Evolutionary conservation across 2,797 vertebrate genomes (phyloP).

Genomic region (Microctenopoma steveboyesi): DNA sequence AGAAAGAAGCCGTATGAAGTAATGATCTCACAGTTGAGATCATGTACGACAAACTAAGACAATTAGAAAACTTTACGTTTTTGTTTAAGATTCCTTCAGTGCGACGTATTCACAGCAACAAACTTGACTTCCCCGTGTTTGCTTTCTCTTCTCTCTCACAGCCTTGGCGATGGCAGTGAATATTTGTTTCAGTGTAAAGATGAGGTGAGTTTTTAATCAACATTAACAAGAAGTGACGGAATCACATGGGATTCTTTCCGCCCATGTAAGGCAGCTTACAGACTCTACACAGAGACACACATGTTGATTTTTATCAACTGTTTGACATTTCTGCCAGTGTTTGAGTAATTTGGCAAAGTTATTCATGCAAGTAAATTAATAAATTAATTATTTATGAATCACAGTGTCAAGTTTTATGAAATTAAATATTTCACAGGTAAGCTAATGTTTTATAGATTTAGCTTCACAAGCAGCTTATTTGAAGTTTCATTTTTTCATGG

Average conservation of each 20-base stretch:
- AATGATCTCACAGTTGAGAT: neutral
- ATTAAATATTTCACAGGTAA: conserved; percentile 1
- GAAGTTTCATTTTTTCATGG: conserved; percentile 14
- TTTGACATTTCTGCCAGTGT: neutral
- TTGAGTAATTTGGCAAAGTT: conserved; percentile 3
- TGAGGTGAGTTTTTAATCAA: conserved; percentile 84
- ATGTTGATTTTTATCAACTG: neutral
- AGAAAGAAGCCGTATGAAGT: neutral
- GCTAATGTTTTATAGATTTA: conserved; percentile 9
- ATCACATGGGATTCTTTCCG: conserved; percentile 4
- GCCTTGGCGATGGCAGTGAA: conserved; percentile 91
- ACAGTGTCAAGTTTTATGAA: neutral
- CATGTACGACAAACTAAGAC: no score
- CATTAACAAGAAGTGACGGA: neutral
- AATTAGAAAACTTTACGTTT: no score
- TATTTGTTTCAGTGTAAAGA: conserved; percentile 99
- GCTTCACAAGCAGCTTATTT: conserved; percentile 15
- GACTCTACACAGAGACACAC: neutral
- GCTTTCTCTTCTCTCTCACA: conserved; percentile 65
- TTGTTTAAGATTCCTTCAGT: neutral
- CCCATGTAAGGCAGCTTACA: neutral
- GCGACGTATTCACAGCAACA: neutral
- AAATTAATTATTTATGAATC: no score
- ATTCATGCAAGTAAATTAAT: neutral
- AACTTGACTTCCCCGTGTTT: no score